Evolutionary conservation across 2,888 invertebrate genomes (phyloP), one percentile per base, ranked within the genome.

Genomic region (Ormia ochracea): DNA sequence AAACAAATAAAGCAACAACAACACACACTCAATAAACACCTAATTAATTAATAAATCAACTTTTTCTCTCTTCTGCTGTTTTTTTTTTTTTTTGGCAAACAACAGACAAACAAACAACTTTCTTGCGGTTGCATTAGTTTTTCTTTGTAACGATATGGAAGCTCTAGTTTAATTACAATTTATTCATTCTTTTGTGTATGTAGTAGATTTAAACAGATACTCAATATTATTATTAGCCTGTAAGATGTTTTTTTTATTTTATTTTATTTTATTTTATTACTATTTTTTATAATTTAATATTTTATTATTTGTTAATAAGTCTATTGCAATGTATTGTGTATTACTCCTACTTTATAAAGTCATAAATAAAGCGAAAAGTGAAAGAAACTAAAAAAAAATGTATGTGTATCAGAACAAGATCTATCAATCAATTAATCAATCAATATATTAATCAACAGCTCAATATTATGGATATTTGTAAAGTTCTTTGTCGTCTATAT

Each of bases 201-300:
- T 74, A 54, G 43, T 43, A 63, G 54, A 54, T 68, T 68, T 73
- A 75, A 75, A 54, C 41, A 76, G 80, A 80, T 80, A 80, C 80
- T 80, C 80, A 80, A 80, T 72, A 76, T 69, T 70, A 69, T 77
- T 66, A 17, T 69, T 77, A 70, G 56, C 23, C 21, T 38, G 3
- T 70, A 77, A 70, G 69, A n/a, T 70, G 61, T 69, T 54, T 54
- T 61, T 48, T 63, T 31, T 33, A n/a, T 70, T 54, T 69, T 54
- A 45, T 61, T 48, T 63, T 31, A 21, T 61, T 19, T 28, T 59
- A 38, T 38, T 21, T 21, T 50, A 19, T 54, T 23, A 17, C 45
- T 41, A 17, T 31, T 63, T n/a, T 21, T 28, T 63, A 56, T 52
- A 66, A 66, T 68, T 73, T 61, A 45, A 14, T 77, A 19, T 50